phyloP scores from a whole-genome alignment of 1,140 invertebrate genomes.

The Triops cancriformis region DNA sequence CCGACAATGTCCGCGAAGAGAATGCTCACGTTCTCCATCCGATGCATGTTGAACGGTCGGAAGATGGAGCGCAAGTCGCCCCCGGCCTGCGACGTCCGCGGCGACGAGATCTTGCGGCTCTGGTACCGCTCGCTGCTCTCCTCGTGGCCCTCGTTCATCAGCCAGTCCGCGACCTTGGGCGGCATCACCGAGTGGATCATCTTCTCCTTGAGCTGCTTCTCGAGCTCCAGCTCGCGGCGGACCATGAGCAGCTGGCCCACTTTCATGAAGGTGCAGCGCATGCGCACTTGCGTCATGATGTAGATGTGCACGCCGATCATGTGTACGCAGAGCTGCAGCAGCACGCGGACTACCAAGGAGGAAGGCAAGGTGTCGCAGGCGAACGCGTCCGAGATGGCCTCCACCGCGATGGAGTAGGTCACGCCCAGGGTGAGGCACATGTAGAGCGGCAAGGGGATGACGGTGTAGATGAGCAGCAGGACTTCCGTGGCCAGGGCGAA shows the following conservation, averaged over 20 bases:
- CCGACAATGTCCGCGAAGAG: constrained; percentile 97
- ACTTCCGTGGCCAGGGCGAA: constrained; percentile 79
- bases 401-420: constrained; percentile 73
- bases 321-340: constrained; percentile 82
- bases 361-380: constrained; percentile 28
- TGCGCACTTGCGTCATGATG: constrained; percentile 82
- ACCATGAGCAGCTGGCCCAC: constrained; percentile 85
- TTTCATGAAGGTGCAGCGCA: constrained; percentile 93
- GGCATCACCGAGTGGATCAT: constrained; percentile 98
- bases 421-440: constrained; percentile 64
- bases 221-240: constrained; percentile 75
- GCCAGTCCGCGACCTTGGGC: constrained; percentile 75
- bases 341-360: constrained; percentile 55
- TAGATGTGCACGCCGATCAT: constrained; percentile 86
- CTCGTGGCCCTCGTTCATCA: constrained; percentile 60
- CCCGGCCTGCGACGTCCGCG: constrained; percentile 33
- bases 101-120: constrained; percentile 30
- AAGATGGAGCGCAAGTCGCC: constrained; percentile 68
- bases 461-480: constrained; percentile 80
- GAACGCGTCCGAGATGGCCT: constrained; percentile 43
- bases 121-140: constrained; percentile 33
- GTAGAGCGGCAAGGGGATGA: constrained; percentile 84
- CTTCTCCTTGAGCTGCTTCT: constrained; percentile 89
- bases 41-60: constrained; percentile 88
- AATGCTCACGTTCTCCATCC: constrained; percentile 73